Percentiles rank a stretch among this genome's conserved stretches.
Conservation (phyloP, 2,797 vertebrate genomes). For the Nyctibius grandis region DNA sequence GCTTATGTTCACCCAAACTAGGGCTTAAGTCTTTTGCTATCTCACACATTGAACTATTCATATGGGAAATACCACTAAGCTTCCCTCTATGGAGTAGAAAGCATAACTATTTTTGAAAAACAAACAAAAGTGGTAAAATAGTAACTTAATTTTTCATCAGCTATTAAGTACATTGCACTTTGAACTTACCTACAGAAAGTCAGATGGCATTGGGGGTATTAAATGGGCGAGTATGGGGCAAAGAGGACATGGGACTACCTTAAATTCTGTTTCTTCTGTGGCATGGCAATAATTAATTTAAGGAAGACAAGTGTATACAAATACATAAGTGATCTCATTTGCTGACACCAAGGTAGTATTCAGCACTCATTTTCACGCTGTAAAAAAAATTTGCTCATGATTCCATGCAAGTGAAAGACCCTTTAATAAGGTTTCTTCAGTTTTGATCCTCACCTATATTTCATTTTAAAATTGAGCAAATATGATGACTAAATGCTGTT, state of each 20-base stretch:
- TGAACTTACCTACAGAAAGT: neutral
- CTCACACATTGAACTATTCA: neutral
- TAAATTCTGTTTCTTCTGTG: neutral
- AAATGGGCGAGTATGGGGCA: neutral
- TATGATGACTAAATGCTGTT: rapidly evolving
- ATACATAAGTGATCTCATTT: neutral
- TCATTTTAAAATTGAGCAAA: neutral
- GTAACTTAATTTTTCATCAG: neutral
- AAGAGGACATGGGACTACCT: rapidly evolving
- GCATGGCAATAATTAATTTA: neutral
- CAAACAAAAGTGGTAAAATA: neutral
- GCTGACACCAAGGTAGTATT: neutral
- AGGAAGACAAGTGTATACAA: neutral
- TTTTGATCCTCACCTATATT: neutral
- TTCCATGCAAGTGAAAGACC: neutral
- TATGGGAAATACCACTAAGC: neutral
- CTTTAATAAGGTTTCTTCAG: neutral
- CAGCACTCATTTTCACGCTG: neutral
- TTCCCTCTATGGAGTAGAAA: neutral
- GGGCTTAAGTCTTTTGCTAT: neutral
- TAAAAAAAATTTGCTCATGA: neutral
- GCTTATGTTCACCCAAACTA: neutral
- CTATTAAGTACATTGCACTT: neutral
- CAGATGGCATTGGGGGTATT: neutral
- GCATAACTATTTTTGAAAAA: neutral